Evolutionary conservation across 2,113 vertebrate species (phyloP), one percentile per base, ranked within the genome.

Genomic region (Dipodomys spectabilis): DNA sequence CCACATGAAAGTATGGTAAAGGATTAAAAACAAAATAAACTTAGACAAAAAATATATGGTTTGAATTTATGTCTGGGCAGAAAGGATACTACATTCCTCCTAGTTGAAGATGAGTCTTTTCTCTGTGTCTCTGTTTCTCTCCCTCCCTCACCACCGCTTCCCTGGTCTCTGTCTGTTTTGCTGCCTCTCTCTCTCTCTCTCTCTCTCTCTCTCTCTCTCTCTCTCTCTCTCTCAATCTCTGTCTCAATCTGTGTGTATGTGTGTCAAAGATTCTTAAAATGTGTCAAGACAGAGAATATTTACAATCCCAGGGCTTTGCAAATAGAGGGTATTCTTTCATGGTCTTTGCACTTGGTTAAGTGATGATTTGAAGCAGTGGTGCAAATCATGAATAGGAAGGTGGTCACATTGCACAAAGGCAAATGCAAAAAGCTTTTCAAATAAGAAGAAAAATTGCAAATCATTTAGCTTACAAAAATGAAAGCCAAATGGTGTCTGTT

Each of bases 361-460:
- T 45, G 25, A 35, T 88, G 49, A 30, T 82, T n/a, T 77, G 45
- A 86, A 45, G 57, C 0, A 20, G 15, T 27, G 72, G 60, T 65
- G 25, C 35, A 49, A 74, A 67, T 27, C 25, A 27, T 90, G 53
- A 77, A 19, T 27, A 92, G 57, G 35, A 94, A 92, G 79, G 45
- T 73, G 25, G 10, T 91, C 94, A 71, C 30, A 7, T 1, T 80
- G 62, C 23, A 30, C 35, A 86, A 84, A 86, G 20, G 16, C 72
- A 28, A 87, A 77, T 93, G 83, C 25, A 88, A 71, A 95, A 79
- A 84, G 45, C 25, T 75, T 91, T 91, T 88, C 79, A 72, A 86
- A 85, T 25, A 90, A 90, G 44, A 77, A 88, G 91, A 88, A 83
- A 8, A 11, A 88, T 62, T 93, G 39, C 69, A 88, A 89, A 77